A percentile compares a stretch with the other conserved stretches of the same genome.
Conservation (phyloP, 2,797 vertebrate species). For the Sebastiscus tertius region DNA sequence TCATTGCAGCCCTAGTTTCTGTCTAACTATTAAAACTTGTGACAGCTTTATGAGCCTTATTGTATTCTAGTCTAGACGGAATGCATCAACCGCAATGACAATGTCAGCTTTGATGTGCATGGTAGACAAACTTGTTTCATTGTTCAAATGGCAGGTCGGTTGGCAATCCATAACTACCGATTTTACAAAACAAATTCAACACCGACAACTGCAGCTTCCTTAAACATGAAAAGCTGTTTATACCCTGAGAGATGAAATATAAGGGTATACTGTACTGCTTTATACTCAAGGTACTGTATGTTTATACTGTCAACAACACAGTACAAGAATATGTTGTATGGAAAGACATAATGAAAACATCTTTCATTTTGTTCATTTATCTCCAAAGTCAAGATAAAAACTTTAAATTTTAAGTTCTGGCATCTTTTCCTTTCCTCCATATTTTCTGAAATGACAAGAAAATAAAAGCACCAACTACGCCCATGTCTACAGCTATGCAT, state of each 20-base stretch:
- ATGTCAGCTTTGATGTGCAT: background rate
- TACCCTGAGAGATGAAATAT: background rate
- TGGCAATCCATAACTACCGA: background rate
- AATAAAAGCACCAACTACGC: background rate
- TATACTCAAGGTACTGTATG: background rate
- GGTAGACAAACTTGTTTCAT: background rate
- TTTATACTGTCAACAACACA: background rate
- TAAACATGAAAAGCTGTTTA: background rate
- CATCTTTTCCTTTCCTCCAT: background rate
- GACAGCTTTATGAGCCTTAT: background rate
- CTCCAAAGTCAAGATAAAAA: background rate
- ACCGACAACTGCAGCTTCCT: background rate
- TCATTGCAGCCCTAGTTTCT: background rate
- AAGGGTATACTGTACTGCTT: no score
- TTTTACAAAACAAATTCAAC: background rate
- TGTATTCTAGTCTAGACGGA: background rate
- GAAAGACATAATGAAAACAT: background rate
- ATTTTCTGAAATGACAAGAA: background rate
- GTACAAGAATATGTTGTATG: background rate
- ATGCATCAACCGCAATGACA: background rate
- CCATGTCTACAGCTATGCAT: background rate
- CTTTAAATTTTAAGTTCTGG: background rate
- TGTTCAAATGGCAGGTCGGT: background rate
- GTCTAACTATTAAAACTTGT: background rate
- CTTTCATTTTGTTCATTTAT: background rate